Evolutionary conservation across 2,113 vertebrate species (phyloP).

Genomic region (Mustela lutreola): DNA sequence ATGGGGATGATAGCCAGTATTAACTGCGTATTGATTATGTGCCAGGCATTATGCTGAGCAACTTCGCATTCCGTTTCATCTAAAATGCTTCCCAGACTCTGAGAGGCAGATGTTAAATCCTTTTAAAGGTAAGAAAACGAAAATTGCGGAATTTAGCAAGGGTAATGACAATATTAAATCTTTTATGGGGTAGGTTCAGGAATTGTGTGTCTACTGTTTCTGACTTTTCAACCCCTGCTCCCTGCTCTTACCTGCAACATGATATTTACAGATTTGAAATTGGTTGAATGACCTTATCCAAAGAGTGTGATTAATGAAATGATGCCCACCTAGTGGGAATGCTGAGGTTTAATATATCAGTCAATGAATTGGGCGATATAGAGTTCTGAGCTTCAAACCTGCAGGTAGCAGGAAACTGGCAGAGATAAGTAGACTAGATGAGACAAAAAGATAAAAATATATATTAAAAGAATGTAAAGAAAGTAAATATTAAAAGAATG

Average conservation of each 20-base stretch:
- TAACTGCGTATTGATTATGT: not conserved
- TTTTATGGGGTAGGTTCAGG: not conserved
- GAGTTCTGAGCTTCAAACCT: not conserved
- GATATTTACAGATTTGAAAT: conserved; percentile 39
- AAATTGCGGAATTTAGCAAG: not conserved
- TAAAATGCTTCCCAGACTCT: conserved; percentile 5
- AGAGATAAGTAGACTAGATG: conserved; percentile 15
- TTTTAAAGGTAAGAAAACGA: not conserved
- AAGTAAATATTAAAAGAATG: not conserved
- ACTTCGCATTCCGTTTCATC: not conserved
- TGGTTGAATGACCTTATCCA: conserved; percentile 40
- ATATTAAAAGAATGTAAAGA: not conserved
- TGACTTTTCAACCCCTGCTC: not conserved
- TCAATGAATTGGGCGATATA: not conserved
- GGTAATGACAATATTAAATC: conserved; percentile 9
- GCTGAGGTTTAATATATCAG: not conserved
- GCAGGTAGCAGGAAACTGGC: not conserved
- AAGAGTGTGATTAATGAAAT: conserved; percentile 52
- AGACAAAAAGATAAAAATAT: not conserved
- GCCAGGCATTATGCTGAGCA: not conserved
- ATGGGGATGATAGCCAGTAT: not conserved
- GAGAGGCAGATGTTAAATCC: not conserved
- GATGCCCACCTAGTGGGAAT: not conserved
- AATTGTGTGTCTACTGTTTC: not conserved
- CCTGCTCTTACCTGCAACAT: not conserved